phyloP scores from a whole-genome alignment of 2,797 vertebrate species.

The Gallinago nigripennis region DNA sequence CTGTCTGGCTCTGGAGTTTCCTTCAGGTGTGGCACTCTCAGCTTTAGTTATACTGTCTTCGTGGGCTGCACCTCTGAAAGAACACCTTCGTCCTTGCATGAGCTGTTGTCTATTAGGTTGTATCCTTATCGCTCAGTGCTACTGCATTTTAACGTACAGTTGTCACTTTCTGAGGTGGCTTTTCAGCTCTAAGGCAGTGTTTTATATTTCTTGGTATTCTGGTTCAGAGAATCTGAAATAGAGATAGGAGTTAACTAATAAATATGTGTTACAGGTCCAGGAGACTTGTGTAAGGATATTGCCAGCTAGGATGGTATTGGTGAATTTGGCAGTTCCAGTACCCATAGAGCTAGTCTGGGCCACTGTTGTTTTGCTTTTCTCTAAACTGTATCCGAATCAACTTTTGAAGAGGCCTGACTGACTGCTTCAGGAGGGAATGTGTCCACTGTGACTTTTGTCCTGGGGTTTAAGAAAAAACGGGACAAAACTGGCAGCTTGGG shows the following conservation, averaged over 20 bases:
- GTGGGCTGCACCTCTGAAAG: background rate
- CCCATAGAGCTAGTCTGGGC: background rate
- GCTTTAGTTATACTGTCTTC: background rate
- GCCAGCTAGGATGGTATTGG: background rate
- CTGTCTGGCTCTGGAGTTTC: background rate
- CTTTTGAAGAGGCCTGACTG: background rate
- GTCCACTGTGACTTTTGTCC: background rate
- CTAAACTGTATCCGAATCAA: background rate
- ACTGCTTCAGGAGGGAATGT: background rate
- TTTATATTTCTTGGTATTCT: background rate
- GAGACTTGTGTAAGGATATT: background rate
- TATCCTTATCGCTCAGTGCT: background rate
- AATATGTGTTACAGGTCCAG: rapidly evolving
- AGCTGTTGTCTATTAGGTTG: background rate
- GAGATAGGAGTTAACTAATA: background rate
- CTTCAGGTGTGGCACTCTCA: background rate
- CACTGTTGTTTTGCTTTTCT: background rate
- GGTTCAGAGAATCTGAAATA: background rate
- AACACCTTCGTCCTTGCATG: background rate
- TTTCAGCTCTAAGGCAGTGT: background rate
- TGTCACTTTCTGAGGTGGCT: background rate
- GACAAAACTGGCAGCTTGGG: background rate
- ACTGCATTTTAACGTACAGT: background rate
- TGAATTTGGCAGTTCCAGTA: background rate
- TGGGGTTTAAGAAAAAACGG: background rate